Evolutionary conservation across 2,113 vertebrate species (phyloP).

Genomic region (Collichthys lucidus): DNA sequence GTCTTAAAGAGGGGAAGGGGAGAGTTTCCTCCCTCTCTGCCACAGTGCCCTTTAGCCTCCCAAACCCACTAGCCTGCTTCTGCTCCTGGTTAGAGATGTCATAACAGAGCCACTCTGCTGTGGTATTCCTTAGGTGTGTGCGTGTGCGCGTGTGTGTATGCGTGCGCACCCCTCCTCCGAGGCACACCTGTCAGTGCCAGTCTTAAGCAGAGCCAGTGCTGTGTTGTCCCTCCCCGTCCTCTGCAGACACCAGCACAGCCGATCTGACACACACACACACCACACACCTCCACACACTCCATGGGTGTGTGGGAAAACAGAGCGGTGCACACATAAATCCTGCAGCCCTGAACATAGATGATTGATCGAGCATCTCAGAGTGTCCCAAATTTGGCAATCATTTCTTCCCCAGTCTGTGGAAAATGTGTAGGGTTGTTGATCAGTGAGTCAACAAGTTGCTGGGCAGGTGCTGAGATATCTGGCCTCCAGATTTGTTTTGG

Average conservation of each 20-base stretch:
- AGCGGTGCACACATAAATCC: constrained; percentile 8
- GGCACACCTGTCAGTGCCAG: constrained; percentile 77
- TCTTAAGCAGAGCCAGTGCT: constrained; percentile 46
- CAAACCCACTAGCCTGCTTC: constrained; percentile 36
- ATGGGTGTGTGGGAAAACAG: constrained; percentile 16
- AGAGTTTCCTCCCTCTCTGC: constrained; percentile 1
- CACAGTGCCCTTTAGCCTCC: constrained; percentile 31
- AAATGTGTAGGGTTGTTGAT: constrained; percentile 13
- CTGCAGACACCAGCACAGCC: constrained; percentile 18
- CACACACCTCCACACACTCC: neutral
- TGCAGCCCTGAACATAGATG: neutral
- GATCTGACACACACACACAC: neutral
- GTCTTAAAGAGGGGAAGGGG: constrained; percentile 17
- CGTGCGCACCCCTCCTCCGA: constrained; percentile 47
- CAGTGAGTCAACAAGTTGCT: neutral
- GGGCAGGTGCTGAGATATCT: constrained; percentile 18
- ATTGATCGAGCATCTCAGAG: neutral
- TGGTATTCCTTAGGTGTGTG: constrained; percentile 49
- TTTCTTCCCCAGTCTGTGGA: neutral
- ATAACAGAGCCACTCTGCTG: constrained; percentile 49
- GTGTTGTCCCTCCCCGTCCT: constrained; percentile 35
- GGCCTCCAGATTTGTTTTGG: neutral
- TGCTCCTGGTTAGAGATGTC: constrained; percentile 56
- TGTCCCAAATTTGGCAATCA: neutral
- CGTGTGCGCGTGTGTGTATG: constrained; percentile 21